Evolutionary conservation across 1,140 invertebrate species (phyloP).

Genomic region (Temnothorax longispinosus): DNA sequence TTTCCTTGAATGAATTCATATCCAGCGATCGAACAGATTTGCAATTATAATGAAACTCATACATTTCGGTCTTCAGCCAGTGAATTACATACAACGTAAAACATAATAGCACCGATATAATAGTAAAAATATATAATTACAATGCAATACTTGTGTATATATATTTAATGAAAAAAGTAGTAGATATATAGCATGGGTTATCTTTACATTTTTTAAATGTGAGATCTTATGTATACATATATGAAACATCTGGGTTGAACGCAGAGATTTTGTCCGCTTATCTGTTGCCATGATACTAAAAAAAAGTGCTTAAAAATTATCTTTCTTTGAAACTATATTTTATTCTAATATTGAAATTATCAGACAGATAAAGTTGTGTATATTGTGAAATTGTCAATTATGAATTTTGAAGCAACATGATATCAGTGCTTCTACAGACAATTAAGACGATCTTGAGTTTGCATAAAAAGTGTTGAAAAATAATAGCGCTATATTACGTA

Average conservation of each 20-base stretch:
- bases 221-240: too few species aligned
- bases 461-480: slow-evolving; percentile 10
- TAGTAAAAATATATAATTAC: neutral
- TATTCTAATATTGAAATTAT: neutral
- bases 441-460: neutral
- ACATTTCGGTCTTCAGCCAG: slow-evolving; percentile 60
- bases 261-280: neutral
- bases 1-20: slow-evolving; percentile 71
- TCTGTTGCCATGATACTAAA: neutral
- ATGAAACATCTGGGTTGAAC: neutral
- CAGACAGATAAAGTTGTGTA: neutral
- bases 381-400: neutral
- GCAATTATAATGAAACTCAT: slow-evolving; percentile 78
- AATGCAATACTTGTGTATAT: neutral
- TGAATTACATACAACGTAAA: slow-evolving; percentile 20
- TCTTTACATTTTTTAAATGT: neutral
- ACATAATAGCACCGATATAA: neutral
- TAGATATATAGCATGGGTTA: neutral
- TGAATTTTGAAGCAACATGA: neutral
- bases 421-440: neutral
- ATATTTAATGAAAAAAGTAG: neutral
- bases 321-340: neutral
- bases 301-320: neutral
- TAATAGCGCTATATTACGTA: slow-evolving; percentile 21
- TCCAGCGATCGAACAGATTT: slow-evolving; percentile 77